Conservation (phyloP, 2,113 vertebrate genomes). For the Equus przewalskii region DNA sequence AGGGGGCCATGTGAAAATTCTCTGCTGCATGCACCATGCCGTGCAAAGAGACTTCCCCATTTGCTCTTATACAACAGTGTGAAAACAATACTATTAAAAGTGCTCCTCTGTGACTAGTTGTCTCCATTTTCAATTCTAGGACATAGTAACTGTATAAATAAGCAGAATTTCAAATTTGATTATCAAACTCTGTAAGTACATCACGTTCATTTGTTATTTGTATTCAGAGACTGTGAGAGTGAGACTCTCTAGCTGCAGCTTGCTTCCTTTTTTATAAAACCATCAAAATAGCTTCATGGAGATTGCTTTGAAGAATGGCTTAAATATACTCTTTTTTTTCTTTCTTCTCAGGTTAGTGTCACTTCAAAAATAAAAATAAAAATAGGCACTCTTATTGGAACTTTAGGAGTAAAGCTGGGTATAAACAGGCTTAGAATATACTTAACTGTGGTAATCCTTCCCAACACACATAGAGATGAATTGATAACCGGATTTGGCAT, state of each 20-base stretch:
- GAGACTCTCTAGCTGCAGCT: constrained; percentile 21
- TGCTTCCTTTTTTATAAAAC: constrained; percentile 1
- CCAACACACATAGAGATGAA: constrained; percentile 70
- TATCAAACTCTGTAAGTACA: constrained; percentile 22
- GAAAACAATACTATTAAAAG: not conserved
- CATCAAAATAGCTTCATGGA: constrained; percentile 64
- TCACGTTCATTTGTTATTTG: constrained; percentile 4
- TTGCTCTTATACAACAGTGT: not conserved
- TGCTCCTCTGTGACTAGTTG: not conserved
- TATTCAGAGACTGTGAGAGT: constrained; percentile 50
- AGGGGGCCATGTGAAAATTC: not conserved
- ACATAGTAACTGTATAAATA: constrained; percentile 30
- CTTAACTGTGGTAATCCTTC: constrained; percentile 79
- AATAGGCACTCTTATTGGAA: constrained; percentile 74
- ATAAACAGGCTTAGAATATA: constrained; percentile 78
- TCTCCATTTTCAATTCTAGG: constrained; percentile 49
- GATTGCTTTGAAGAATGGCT: constrained; percentile 73
- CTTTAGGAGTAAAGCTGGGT: constrained; percentile 63
- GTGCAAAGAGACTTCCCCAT: not conserved
- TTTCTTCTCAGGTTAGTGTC: constrained; percentile 69
- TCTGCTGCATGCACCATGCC: not conserved
- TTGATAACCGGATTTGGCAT: constrained; percentile 81
- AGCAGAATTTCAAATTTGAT: constrained; percentile 60
- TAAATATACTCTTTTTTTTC: constrained; percentile 54
- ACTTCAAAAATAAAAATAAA: constrained; percentile 81